These are phyloP conservation scores for Antennarius maculatus DNA, from an alignment of 2,797 vertebrate species.

Conservation along the genomic window DNA sequence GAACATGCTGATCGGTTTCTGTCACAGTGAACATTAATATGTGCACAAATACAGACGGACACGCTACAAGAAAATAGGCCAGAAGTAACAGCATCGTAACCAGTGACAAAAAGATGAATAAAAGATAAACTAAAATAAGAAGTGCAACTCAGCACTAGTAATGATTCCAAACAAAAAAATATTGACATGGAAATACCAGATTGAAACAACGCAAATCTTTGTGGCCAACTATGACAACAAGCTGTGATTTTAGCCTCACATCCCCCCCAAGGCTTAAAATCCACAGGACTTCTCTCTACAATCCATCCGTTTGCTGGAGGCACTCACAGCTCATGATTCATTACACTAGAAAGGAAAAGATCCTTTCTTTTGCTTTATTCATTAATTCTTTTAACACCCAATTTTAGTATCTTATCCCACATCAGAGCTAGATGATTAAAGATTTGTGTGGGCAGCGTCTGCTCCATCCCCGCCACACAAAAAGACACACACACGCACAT, in stretches of 20 bases:
- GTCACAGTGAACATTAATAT: neutral
- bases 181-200: neutral
- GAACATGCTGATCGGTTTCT: constrained; percentile 9
- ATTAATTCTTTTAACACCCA: neutral
- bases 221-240: neutral
- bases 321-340: constrained; percentile 39
- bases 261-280: constrained; percentile 2
- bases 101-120: neutral
- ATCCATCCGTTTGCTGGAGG: neutral
- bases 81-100: neutral
- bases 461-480: constrained; percentile 12
- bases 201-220: neutral
- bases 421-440: constrained; percentile 37
- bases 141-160: neutral
- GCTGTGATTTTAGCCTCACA: constrained; percentile 31
- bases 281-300: constrained; percentile 37
- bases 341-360: neutral
- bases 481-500: neutral
- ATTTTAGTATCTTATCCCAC: constrained; percentile 33
- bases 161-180: neutral
- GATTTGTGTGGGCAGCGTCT: constrained; percentile 5
- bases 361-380: neutral
- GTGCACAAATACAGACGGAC: neutral
- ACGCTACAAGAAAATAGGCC: neutral
- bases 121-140: neutral